Conservation (phyloP, 2,113 vertebrate genomes). For the Tonatia bakeri region DNA sequence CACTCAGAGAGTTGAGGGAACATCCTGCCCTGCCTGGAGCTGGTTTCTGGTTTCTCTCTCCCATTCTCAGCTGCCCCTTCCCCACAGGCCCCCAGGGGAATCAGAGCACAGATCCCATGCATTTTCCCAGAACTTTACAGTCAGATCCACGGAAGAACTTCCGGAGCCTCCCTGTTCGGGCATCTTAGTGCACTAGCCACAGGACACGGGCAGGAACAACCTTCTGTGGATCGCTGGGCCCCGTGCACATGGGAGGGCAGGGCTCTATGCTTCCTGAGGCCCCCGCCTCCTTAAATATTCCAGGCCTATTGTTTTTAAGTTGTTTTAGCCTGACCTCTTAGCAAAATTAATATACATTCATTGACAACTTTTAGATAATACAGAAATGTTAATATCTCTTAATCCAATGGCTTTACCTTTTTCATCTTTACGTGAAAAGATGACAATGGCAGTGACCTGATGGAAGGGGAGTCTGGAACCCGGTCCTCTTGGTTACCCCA, state of each 20-base stretch:
- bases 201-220: neutral
- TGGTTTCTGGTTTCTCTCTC: neutral
- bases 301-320: neutral
- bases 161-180: neutral
- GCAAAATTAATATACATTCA: neutral
- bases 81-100: neutral
- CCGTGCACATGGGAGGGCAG: neutral
- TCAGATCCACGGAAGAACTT: neutral
- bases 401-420: neutral
- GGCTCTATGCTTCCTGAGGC: neutral
- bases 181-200: neutral
- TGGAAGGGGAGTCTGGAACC: neutral
- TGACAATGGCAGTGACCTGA: neutral
- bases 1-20: neutral
- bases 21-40: neutral
- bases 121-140: neutral
- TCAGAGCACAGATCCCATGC: neutral
- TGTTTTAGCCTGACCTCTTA: neutral
- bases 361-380: neutral
- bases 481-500: neutral
- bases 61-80: neutral
- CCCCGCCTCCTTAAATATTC: neutral
- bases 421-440: neutral
- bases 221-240: rapidly evolving
- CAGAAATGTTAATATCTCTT: neutral